Evolutionary conservation across 2,888 invertebrate species (phyloP).

Genomic region (Mythimna albipuncta): DNA sequence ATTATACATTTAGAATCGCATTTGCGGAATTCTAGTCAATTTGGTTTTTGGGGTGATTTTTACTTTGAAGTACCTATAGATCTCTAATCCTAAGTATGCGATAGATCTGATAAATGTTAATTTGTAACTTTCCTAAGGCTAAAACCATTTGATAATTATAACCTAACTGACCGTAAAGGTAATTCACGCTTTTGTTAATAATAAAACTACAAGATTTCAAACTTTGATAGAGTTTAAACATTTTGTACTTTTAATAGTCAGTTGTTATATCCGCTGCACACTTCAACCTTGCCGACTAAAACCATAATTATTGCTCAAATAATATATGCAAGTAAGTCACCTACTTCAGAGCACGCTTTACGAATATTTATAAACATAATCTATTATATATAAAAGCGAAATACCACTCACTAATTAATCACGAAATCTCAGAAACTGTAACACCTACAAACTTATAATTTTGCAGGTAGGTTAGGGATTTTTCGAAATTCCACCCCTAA

Average conservation of each 20-base stretch:
- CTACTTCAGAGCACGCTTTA: conserved; percentile 43
- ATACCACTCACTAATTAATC: no score
- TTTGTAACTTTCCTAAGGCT: neutral
- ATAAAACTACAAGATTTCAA: conserved; percentile 7
- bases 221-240: neutral
- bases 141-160: neutral
- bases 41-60: neutral
- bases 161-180: neutral
- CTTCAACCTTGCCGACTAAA: conserved; percentile 54
- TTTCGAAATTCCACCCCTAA: no score
- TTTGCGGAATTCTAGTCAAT: neutral
- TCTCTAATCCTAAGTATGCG: neutral
- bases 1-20: neutral
- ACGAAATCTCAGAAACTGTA: no score
- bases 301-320: conserved; percentile 63
- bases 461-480: no score
- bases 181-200: neutral
- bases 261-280: conserved; percentile 34
- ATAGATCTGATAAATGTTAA: neutral
- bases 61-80: neutral
- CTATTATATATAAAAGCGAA: no score
- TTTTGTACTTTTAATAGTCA: conserved; percentile 29
- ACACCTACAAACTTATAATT: no score
- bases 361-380: conserved; percentile 1
- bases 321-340: conserved; percentile 69